Base-by-base conservation (phyloP, 2,797 vertebrate genomes). In the Phyllotis vaccarum region DNA sequence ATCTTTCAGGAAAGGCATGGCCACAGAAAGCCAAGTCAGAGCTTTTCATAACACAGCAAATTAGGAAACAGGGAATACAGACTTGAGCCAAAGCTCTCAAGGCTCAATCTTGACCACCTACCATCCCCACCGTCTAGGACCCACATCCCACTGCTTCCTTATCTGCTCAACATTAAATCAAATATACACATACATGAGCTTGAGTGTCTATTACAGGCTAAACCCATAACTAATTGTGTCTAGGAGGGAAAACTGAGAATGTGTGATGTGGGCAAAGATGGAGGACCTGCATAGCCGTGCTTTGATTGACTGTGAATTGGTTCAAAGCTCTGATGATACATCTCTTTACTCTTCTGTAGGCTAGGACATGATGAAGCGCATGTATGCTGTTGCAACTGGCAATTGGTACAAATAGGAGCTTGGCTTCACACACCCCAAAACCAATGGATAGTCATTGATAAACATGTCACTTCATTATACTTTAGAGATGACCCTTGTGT, bases 221-320 rank as follows among this genome's bases (percentile, higher is more conserved):
- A 8, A 14, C 4, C 12, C 1, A 3, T 16, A 75, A n/a, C 6
- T 1, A 1, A 74, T 1, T 1, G 1, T 56, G 79, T 13, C 46
- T 11, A 2, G 40, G 43, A 66, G 11, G 21, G 12, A 40, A 2
- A 68, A 46, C 34, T 37, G 70, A 75, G 72, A 24, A 64, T 17
- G 60, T 19, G 3, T 54, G n/a, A 88, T 54, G 31, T 17, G 3
- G 6, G 11, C 3, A 43, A 58, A 49, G 43, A 52, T 13, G 8
- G 58, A 68, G 7, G 34, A 13, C 14, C 24, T 83, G 29, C 19
- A 54, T 52, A 86, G 2, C 66, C 34, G 34, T 58, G 12, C 22
- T 4, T 13, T 29, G 8, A 43, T 10, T 21, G 43, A 5, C 0
- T 74, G 68, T 83, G 21, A 89, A 72, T 19, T 58, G 29, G 29